Base-by-base conservation (phyloP, 2,797 vertebrate species). In the Schizopygopsis malacanthus region DNA sequence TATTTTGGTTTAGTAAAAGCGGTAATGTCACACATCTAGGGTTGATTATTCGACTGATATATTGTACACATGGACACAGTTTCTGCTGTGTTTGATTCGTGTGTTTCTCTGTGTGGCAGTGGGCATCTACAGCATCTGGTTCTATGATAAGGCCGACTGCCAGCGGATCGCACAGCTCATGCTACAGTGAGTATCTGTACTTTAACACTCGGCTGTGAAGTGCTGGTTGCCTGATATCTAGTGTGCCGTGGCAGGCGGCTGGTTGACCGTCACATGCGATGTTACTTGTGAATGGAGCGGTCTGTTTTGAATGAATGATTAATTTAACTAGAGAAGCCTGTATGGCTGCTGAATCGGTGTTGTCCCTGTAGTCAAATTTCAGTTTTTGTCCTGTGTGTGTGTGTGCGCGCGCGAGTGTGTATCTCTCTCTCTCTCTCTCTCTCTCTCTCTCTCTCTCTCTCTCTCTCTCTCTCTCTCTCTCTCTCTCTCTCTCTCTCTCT, bases 101-200 rank as follows among this genome's bases (percentile, higher is more conserved):
- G 15, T 75, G n/a, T 65, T 3, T 59, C 13, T 86, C 80, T 83
- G 67, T 82, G 28, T 90, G 79, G 82, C 93, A 97, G 98, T 99
- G 95, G 97, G 97, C 65, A 99, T 99, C 95, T 99, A 99, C 93
- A 99, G 98, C 91, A 99, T 99, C 94, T 99, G 98, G 98, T 99
- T 99, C 94, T 99, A 99, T 67, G 97, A 99, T 93, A 98, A 98
- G 94, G 96, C 94, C 67, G 98, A 99, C 94, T 99, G 98, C 92
- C 97, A 98, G 87, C 97, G 98, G 90, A 99, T 99, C 79, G 97
- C 98, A 84, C 97, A 97, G 91, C 97, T 99, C 89, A 99, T 99
- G 98, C 95, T 97, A 45, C 95, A 96, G 98, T 99, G 96, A 98
- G 97, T 97, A 94, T 85, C 81, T 43, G 18, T 18, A 11, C 22